phyloP scores from a whole-genome alignment of 2,888 invertebrate species.

The Drosophila borborema region DNA sequence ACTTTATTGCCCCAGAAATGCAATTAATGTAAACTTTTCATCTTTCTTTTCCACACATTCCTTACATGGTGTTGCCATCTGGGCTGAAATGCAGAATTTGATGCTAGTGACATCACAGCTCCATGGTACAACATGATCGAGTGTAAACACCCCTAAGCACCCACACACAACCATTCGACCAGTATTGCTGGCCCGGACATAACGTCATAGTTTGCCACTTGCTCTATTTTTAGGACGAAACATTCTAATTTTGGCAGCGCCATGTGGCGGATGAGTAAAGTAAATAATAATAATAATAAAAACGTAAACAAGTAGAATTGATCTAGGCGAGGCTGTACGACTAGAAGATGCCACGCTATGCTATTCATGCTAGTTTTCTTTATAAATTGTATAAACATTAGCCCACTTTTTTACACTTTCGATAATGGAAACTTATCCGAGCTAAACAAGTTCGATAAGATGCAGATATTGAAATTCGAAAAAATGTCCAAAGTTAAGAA shows the following conservation, averaged over 20 bases:
- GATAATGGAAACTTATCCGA: background rate
- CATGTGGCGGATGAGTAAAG: conserved; percentile 20
- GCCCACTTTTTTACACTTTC: background rate
- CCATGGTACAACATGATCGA: conserved; percentile 8
- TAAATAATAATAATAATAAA: conserved; percentile 2
- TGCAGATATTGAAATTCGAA: background rate
- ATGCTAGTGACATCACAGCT: conserved; percentile 27
- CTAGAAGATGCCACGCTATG: background rate
- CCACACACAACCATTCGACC: conserved; percentile 38
- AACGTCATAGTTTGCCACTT: conserved; percentile 34
- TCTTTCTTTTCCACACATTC: background rate
- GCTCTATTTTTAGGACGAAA: conserved; percentile 36
- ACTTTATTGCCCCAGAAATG: background rate
- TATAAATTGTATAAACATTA: background rate
- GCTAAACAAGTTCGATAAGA: background rate
- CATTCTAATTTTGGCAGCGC: conserved; percentile 29
- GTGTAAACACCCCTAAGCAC: conserved; percentile 48
- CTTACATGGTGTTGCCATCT: conserved; percentile 19
- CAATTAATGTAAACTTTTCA: background rate
- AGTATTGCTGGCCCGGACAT: conserved; percentile 32
- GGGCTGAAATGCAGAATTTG: background rate
- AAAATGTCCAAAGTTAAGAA: background rate
- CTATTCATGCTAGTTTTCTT: background rate
- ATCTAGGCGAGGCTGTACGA: background rate
- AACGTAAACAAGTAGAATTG: background rate